Evolutionary conservation across 2,888 invertebrate species (phyloP).

Genomic region (Loripinus fragilis): DNA sequence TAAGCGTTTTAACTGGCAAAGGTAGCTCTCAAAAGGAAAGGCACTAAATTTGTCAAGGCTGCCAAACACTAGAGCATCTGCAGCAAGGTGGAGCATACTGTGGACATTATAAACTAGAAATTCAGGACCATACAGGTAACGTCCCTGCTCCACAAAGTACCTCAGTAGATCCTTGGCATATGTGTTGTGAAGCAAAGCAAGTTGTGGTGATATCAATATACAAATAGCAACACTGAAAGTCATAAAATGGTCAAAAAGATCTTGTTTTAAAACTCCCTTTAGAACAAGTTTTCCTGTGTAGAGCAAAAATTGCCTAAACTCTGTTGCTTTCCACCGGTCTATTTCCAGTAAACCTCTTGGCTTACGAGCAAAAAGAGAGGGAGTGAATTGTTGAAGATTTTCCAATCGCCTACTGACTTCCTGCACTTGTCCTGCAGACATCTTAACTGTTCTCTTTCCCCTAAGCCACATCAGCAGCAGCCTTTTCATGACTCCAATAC

Average conservation of each 20-base stretch:
- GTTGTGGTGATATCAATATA: conserved; percentile 18
- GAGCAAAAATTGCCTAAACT: conserved; percentile 29
- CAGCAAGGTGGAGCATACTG: conserved; percentile 26
- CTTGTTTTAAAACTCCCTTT: conserved; percentile 8
- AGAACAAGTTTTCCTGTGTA: conserved; percentile 31
- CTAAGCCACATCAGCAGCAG: conserved; percentile 52
- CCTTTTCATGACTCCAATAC: conserved; percentile 73
- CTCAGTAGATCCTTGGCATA: conserved; percentile 30
- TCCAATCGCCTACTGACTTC: not conserved
- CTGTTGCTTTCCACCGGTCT: conserved; percentile 73
- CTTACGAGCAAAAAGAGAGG: conserved; percentile 6
- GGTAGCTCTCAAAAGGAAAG: conserved; percentile 38
- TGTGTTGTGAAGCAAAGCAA: not conserved
- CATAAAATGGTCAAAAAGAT: conserved; percentile 21
- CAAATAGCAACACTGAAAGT: conserved; percentile 26
- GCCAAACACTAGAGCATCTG: conserved; percentile 30
- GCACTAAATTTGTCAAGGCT: conserved; percentile 24
- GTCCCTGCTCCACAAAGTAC: conserved; percentile 32
- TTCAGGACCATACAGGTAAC: conserved; percentile 31
- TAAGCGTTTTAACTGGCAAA: conserved; percentile 27
- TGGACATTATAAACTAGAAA: conserved; percentile 42
- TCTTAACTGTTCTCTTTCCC: not conserved
- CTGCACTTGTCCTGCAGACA: conserved; percentile 3
- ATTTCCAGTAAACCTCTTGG: conserved; percentile 36
- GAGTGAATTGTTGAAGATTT: not conserved